Base-by-base conservation (phyloP, 1,140 invertebrate genomes). In the Drusus annulatus region DNA sequence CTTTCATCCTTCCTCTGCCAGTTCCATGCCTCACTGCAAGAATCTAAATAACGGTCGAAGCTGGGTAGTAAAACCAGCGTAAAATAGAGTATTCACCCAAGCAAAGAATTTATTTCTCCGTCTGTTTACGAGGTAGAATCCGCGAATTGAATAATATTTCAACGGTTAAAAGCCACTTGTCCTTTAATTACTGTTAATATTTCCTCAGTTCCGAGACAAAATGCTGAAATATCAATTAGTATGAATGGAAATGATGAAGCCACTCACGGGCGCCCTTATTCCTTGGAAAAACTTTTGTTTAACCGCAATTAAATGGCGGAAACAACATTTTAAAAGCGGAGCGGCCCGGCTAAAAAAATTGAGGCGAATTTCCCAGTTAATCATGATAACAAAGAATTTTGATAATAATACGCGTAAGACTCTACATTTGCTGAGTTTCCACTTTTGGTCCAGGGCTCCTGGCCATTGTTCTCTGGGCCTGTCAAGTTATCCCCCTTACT, bases 401-500 rank as follows among this genome's bases (percentile, higher is more conserved):
- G 56, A 76, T 60, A 58, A 76, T 21, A 60, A 76, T 60, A 62
- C 25, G 54, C 23, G 23, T 76, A 58, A 45, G 31, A 45, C 74
- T 74, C 54, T 76, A 76, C 62, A 76, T 76, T 76, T 76, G 69
- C 36, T 65, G 73, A 80, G 76, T 65, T 76, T 74, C 69, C 69
- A 74, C 69, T 74, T 74, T 74, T 54, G 69, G 69, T 56, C 23
- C 69, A 74, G 52, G 21, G 21, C 13, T 60, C 69, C 19, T 28
- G 15, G 52, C 52, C 23, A 76, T 71, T 69, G 80, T 79, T 58
- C 80, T 76, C 71, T 78, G 73, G 78, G 76, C 76, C 71, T 76
- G 80, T 81, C 80, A 79, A 81, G 68, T 81, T 81, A 81, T 81
- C 80, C 69, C 62, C 25, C 54, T 58, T 45, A 45, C 36, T 13